Base-by-base conservation (phyloP, 2,113 vertebrate genomes). In the Scortum barcoo region DNA sequence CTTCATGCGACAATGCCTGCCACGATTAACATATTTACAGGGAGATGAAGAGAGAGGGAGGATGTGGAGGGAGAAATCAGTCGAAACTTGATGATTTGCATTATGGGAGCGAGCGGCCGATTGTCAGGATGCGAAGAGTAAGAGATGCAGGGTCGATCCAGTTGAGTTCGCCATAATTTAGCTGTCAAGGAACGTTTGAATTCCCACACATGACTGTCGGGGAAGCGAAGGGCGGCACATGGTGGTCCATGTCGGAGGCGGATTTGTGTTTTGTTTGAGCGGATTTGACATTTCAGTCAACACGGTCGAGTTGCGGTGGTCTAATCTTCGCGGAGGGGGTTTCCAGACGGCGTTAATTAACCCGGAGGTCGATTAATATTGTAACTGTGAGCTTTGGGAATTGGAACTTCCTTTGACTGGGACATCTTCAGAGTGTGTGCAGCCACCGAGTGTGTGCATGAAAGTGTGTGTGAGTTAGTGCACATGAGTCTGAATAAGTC, bases 331-430 rank as follows among this genome's bases (percentile, higher is more conserved):
- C 2, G 13, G 26, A 58, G 67, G 76, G 76, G 61, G 51, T 20
- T 80, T 78, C 80, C 66, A 85, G 79, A 63, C 84, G 2, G 33
- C 20, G 30, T 46, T 90, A 90, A 93, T 94, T 94, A 93, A 92
- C 87, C 84, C 72, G 4, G 30, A 69, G 90, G 83, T 91, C 80
- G 26, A 56, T 88, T 76, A 79, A 85, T 85, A 60, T 68, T 91
- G 77, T 74, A 75, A 82, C 82, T 80, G 61, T 65, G 72, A 74
- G 72, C 42, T 24, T 11, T 53, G 73, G 84, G 68, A 76, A 74
- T 58, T 60, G 71, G 75, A 82, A 26, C 61, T 56, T 73, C 48
- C 65, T 76, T 80, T 82, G 67, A 76, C 50, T 61, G 67, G 30
- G 63, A 58, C 36, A 13, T 76, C 70, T 58, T 57, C 63, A 62